Evolutionary conservation across 92 coral and sea anemone species (phyloP), one percentile per base, ranked within the genome.

Genomic region (Hydrozoanthus gracilis): DNA sequence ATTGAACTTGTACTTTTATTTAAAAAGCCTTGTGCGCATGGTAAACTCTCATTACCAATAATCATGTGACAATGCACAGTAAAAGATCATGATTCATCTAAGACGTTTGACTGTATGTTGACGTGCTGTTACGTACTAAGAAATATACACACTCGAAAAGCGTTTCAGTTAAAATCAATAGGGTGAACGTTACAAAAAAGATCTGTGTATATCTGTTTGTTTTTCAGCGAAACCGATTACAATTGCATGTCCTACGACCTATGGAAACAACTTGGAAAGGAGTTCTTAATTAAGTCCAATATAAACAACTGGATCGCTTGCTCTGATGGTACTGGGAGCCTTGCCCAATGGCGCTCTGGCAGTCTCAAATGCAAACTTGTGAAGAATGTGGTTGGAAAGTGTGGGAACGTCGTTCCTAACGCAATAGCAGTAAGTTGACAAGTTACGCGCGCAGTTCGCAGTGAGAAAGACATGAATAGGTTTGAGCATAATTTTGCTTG

Each of bases 271-370:
- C 58, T 79, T 15, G 84, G 84, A 15, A 62, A 65, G 6, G 73
- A 79, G 54, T 79, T 79, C 56, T 14, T 79, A 49, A n/a, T 79
- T 3, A 79, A 79, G 16, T 77, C 82, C 4, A 77, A 77, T 13
- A 56, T 77, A 49, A 77, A 77, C 50, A 77, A 77, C 16, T 77
- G 84, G 84, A 62, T 79, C n/a, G 70, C 84, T 5, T 79, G 84
- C 62, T 61, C 72, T 11, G 84, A 79, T 13, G 84, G 84, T 7
- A 44, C 72, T 6, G 84, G 84, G 27, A 79, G 84, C 16, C 45
- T 79, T 15, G 72, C 84, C 9, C 3, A 20, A 27, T 79, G 84
- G 84, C 84, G 58, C 46, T 46, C 84, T 16, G 84, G 84, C 9
- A 45, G 15, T 10, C 5, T 79, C 55, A 79, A 54, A 13, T 79